Evolutionary conservation across 2,797 vertebrate genomes (phyloP), one percentile per base, ranked within the genome.

Genomic region (Oreochromis grahami): DNA sequence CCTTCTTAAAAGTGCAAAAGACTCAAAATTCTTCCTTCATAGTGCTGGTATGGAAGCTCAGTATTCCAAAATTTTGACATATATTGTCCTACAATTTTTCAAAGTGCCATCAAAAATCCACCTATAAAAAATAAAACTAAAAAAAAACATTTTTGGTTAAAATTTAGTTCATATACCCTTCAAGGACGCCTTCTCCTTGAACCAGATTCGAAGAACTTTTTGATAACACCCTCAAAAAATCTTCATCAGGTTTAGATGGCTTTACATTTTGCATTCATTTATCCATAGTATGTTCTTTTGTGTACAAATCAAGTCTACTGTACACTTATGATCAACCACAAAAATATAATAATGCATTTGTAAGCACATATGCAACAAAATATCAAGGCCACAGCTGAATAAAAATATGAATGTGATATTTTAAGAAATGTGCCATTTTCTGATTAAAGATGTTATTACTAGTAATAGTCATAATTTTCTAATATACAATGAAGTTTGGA

Each of bases 1-100:
- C 76, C 76, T 86, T 26, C 77, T 86, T 29, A 86, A 91, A 94
- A 93, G 91, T 91, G 87, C 91, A 89, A 78, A 80, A 81, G 58
- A 77, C 80, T 77, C 84, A 77, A 80, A 65, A 26, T 60, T 60
- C 36, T 50, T 32, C 74, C 84, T 86, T 84, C 84, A 84, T 89
- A 4, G 26, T 50, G 85, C 53, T 82, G n/a, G 79, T 72, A 82
- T 8, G 68, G 43, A 74, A 74, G 68, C 68, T 74, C 68, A 50
- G 8, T 83, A 29, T 26, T 82, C 41, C 48, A 11, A 82, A 78
- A 3, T 72, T 48, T 72, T 72, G 9, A 50, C 26, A 79, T 43
- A 76, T 68, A 52, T 51, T 24, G 70, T 10, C 55, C 70, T 63
- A 48, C 32, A 43, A 34, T 76, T 74, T 65, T 4, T 68, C 56